Base-by-base conservation (phyloP, 2,113 vertebrate genomes). In the Pyxicephalus adspersus region DNA sequence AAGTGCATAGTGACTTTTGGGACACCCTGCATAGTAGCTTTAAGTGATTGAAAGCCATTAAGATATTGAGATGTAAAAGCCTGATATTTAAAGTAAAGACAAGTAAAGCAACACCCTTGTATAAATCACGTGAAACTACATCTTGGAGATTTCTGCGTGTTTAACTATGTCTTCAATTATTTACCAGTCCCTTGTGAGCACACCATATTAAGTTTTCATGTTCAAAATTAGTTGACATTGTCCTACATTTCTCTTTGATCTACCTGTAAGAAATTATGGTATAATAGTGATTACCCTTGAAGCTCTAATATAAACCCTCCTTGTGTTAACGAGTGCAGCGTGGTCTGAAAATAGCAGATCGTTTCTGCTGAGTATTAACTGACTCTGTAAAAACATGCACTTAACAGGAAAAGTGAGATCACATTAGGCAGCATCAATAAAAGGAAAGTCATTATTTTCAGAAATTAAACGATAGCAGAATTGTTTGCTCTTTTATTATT, bases 251-350 rank as follows among this genome's bases (percentile, higher is more conserved):
- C 38, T 45, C 38, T 45, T 11, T 45, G 18, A 55, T 55, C 54
- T 68, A 18, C 17, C 22, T 51, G 25, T 70, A 52, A 3, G 45
- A 70, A 22, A 51, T 51, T 8, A 7, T 26, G 34, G 45, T 5
- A 70, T 34, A 52, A 70, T 52, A 6, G 19, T 51, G 45, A 70
- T 51, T 26, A 50, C 45, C 65, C 38, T 67, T 67, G 34, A 38
- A 67, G 34, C 65, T 67, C n/a, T 50, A 45, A 16, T 50, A 67
- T 67, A 34, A 45, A 17, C n/a, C 31, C 5, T 22, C 19, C 19
- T 13, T 65, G 66, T 70, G 38, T 19, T 19, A 50, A 26, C 25
- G 9, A 23, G 22, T 26, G 20, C 45, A 52, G 34, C 8, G 4
- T 23, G 51, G 66, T 22, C 66, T 52, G 45, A 26, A 70, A 52